These are phyloP conservation scores for Scartelaos histophorus DNA, from an alignment of 2,113 vertebrate species.

Conservation along the genomic window DNA sequence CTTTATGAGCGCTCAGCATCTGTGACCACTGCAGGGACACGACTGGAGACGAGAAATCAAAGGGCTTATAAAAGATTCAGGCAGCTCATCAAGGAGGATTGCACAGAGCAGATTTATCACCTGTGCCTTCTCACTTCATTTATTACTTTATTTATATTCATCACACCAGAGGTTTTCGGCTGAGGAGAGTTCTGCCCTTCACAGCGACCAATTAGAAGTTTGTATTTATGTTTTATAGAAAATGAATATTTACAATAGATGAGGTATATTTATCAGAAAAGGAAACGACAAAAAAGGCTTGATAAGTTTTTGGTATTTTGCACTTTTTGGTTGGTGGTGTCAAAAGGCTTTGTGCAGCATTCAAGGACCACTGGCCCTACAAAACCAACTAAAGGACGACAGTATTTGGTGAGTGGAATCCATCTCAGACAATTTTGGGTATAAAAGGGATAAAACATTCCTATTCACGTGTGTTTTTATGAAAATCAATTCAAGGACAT, in stretches of 20 bases:
- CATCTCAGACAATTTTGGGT: neutral
- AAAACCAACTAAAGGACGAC: too few relatives aligned
- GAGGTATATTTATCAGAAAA: neutral
- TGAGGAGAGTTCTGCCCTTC: slow-evolving; percentile 45
- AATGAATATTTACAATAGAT: neutral
- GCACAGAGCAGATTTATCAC: slow-evolving; percentile 55
- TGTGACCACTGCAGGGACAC: slow-evolving; percentile 38
- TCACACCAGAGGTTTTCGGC: slow-evolving; percentile 26
- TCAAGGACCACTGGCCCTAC: neutral
- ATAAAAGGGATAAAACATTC: too few relatives aligned
- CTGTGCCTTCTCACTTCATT: slow-evolving; percentile 63
- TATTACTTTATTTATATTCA: slow-evolving; percentile 63
- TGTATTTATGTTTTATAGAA: neutral
- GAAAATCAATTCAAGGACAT: neutral
- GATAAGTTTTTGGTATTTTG: neutral
- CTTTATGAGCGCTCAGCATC: slow-evolving; percentile 22
- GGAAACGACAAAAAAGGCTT: neutral
- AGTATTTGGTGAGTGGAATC: too few relatives aligned
- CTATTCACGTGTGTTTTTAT: too few relatives aligned
- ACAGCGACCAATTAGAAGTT: slow-evolving; percentile 30
- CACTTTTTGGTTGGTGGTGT: neutral
- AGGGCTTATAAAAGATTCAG: slow-evolving; percentile 67
- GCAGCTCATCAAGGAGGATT: slow-evolving; percentile 47
- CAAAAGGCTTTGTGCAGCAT: neutral
- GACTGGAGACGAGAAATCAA: slow-evolving; percentile 19